phyloP scores from a whole-genome alignment of 2,113 vertebrate genomes.

The Rattus norvegicus region DNA sequence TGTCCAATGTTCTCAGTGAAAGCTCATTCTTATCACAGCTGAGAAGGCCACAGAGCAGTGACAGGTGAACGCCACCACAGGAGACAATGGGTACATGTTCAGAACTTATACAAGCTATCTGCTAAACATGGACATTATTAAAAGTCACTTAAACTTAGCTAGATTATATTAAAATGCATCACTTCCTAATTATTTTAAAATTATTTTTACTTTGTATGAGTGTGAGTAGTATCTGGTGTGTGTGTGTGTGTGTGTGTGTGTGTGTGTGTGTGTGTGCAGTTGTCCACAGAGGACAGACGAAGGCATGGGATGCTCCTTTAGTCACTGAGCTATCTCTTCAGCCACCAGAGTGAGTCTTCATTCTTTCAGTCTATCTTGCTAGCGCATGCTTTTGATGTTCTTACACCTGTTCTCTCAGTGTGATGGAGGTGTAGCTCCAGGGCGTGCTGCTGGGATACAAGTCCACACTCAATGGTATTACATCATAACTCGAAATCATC shows the following conservation, averaged over 20 bases:
- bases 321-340: no score
- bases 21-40: not conserved
- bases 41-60: not conserved
- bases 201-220: not conserved
- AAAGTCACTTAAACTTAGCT: conserved; percentile 25
- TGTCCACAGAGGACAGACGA: not conserved
- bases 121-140: not conserved
- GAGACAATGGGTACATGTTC: not conserved
- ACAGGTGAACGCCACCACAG: not conserved
- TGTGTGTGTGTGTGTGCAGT: not conserved
- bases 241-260: not conserved
- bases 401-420: not conserved
- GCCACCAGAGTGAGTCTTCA: not conserved
- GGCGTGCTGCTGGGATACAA: not conserved
- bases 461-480: not conserved
- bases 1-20: not conserved
- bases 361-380: not conserved
- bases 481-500: conserved; percentile 8
- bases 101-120: not conserved
- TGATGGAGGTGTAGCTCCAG: not conserved
- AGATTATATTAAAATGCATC: conserved; percentile 13
- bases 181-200: not conserved
- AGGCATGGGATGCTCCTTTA: not conserved
- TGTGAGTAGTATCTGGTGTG: not conserved
- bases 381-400: not conserved